These are phyloP conservation scores for Galerucella pusilla DNA, from an alignment of 2,888 invertebrate genomes.

Conservation along the genomic window DNA sequence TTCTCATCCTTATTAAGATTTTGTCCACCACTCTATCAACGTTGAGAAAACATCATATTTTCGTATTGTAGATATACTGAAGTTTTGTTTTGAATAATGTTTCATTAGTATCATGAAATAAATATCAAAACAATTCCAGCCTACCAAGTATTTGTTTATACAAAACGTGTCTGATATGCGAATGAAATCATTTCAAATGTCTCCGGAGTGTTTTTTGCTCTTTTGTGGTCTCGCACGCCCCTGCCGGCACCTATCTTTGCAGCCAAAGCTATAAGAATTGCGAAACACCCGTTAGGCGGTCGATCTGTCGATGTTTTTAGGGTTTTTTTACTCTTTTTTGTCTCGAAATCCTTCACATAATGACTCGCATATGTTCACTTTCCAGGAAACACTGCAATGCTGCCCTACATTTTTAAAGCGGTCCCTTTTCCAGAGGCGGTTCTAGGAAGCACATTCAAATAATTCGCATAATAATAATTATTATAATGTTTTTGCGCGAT, in stretches of 20 bases:
- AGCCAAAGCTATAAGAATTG: constrained; percentile 43
- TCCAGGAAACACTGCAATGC: constrained; percentile 59
- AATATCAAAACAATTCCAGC: not conserved
- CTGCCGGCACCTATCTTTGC: constrained; percentile 32
- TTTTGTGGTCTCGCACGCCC: constrained; percentile 23
- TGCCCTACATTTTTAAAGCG: constrained; percentile 54
- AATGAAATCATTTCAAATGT: not conserved
- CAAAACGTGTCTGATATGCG: not conserved
- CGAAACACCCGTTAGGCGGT: constrained; percentile 54
- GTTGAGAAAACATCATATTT: too few relatives aligned
- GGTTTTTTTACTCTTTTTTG: constrained; percentile 49
- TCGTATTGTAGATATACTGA: too few relatives aligned
- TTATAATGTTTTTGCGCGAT: too few relatives aligned
- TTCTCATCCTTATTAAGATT: too few relatives aligned
- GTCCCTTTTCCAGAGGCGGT: constrained; percentile 35
- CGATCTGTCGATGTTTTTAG: constrained; percentile 50
- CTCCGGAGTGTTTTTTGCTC: not conserved
- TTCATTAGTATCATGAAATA: not conserved
- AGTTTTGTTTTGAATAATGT: not conserved
- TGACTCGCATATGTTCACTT: constrained; percentile 59
- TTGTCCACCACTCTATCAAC: too few relatives aligned
- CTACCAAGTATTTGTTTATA: not conserved
- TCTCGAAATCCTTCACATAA: constrained; percentile 55
- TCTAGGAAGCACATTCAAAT: not conserved
- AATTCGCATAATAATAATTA: not conserved